Conservation (phyloP, 2,113 vertebrate genomes). For the Sylvietta virens region DNA sequence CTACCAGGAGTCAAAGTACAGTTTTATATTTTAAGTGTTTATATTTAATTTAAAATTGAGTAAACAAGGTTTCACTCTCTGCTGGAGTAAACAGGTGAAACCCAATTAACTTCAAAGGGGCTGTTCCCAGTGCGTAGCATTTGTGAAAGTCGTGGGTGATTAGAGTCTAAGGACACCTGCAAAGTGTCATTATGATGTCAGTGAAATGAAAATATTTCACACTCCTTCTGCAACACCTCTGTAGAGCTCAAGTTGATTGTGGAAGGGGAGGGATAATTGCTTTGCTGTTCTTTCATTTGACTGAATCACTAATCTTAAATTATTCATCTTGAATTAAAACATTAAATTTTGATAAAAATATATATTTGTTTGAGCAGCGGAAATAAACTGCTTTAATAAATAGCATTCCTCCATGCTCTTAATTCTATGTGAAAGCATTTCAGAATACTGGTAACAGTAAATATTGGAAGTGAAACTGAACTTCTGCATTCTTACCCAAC, state of each 20-base stretch:
- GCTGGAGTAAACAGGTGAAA: slow-evolving; percentile 41
- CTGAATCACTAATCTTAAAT: not conserved
- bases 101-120: slow-evolving; percentile 12
- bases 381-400: not conserved
- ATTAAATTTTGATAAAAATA: not conserved
- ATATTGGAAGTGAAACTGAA: not conserved
- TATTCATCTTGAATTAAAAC: not conserved
- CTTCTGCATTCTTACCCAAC: not conserved
- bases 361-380: not conserved
- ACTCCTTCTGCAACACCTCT: not conserved
- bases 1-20: not conserved
- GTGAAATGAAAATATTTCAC: not conserved
- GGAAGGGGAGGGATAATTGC: not conserved
- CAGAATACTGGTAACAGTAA: not conserved
- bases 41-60: not conserved
- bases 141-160: not conserved
- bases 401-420: not conserved
- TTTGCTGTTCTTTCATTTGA: not conserved
- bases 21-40: slow-evolving; percentile 7
- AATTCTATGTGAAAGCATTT: not conserved
- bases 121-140: not conserved
- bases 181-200: not conserved
- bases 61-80: slow-evolving; percentile 16
- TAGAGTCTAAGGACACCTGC: slow-evolving; percentile 1
- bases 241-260: not conserved